Conservation (phyloP, 2,797 vertebrate species). For the Oryzias dopingdopingensis region DNA sequence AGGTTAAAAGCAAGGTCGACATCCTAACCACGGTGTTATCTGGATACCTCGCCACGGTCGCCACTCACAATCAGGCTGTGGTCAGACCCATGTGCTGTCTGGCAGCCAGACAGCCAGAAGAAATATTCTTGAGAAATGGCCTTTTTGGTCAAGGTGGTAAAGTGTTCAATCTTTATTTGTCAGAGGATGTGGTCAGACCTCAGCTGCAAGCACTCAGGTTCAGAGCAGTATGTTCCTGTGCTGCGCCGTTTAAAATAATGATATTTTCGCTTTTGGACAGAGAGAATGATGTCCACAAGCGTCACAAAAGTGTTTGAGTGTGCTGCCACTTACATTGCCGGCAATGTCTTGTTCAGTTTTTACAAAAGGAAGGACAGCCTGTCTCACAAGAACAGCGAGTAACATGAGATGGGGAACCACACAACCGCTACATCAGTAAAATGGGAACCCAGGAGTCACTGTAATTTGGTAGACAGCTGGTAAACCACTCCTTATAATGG, state of each 20-base stretch:
- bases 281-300: slow-evolving; percentile 27
- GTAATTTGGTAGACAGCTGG: slow-evolving; percentile 77
- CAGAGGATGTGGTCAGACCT: slow-evolving; percentile 63
- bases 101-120: slow-evolving; percentile 40
- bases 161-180: slow-evolving; percentile 55
- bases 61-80: slow-evolving; percentile 41
- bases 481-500: slow-evolving; percentile 78
- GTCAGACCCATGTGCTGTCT: slow-evolving; percentile 19
- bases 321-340: slow-evolving; percentile 51
- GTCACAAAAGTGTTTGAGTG: slow-evolving; percentile 35
- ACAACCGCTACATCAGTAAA: slow-evolving; percentile 77
- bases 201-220: slow-evolving; percentile 24
- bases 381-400: slow-evolving; percentile 70
- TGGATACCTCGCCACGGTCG: slow-evolving; percentile 48
- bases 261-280: slow-evolving; percentile 20
- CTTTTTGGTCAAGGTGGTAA: slow-evolving; percentile 56
- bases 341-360: slow-evolving; percentile 47
- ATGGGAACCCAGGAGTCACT: slow-evolving; percentile 74
- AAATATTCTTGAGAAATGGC: slow-evolving; percentile 52
- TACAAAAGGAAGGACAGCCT: slow-evolving; percentile 60
- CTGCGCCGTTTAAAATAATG: slow-evolving; percentile 19
- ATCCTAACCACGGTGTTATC: slow-evolving; percentile 49
- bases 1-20: slow-evolving; percentile 59
- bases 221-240: slow-evolving; percentile 16
- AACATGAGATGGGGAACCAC: slow-evolving; percentile 75